Conservation (phyloP, 1,140 invertebrate species). For the Zeugodacus cucurbitae region DNA sequence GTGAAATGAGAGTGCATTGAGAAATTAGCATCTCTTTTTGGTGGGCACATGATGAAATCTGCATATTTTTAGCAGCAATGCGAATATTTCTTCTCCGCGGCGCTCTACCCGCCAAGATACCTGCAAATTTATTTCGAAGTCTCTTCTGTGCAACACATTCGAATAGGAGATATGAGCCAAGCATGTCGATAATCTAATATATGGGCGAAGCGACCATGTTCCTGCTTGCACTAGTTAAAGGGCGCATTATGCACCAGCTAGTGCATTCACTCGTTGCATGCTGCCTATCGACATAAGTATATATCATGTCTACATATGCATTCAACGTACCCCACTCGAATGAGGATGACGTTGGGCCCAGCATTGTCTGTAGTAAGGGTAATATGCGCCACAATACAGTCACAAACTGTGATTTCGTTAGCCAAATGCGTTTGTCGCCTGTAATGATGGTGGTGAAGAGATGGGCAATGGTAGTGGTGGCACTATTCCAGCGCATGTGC, state of each 20-base stretch:
- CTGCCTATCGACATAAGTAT: neutral
- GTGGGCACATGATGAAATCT: neutral
- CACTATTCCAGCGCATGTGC: constrained; percentile 48
- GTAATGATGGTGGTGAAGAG: neutral
- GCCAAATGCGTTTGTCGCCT: neutral
- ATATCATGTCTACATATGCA: neutral
- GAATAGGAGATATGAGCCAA: neutral
- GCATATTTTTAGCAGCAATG: constrained; percentile 18
- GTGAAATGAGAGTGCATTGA: neutral
- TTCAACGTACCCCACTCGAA: neutral
- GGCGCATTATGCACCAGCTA: neutral
- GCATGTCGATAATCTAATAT: neutral
- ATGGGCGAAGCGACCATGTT: neutral
- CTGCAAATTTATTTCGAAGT: neutral
- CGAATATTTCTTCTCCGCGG: neutral
- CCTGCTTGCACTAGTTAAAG: neutral
- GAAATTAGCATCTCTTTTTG: neutral
- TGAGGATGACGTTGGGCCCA: constrained; percentile 20
- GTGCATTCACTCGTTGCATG: constrained; percentile 25
- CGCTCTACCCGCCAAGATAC: neutral
- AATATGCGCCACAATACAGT: neutral
- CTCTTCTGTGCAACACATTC: neutral
- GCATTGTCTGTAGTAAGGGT: neutral
- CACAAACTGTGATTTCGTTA: neutral
- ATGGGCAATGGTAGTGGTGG: constrained; percentile 15